Percentiles rank a stretch among this genome's conserved stretches.
Conservation (phyloP, 1,140 invertebrate species). For the Oryctes rhinoceros region DNA sequence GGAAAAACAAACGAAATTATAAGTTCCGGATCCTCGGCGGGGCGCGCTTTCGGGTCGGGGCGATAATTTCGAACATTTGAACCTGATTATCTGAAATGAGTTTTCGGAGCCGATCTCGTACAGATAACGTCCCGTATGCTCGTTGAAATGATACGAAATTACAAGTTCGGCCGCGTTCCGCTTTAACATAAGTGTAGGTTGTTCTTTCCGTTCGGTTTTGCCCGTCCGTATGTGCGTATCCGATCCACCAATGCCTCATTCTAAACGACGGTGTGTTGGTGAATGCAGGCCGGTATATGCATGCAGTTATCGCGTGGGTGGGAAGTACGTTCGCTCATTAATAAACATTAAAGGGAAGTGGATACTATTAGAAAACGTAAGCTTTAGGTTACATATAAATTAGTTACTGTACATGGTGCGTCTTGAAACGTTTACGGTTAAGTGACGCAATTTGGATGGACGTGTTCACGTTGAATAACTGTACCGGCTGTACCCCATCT, state of each 20-base stretch:
- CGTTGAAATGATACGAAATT: slow-evolving; percentile 22
- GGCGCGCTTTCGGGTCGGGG: neutral
- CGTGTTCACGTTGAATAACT: slow-evolving; percentile 10
- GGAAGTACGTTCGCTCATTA: slow-evolving; percentile 32
- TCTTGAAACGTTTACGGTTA: slow-evolving; percentile 30
- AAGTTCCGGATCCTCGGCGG: slow-evolving; percentile 19
- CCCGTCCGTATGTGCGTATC: neutral
- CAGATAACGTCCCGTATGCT: slow-evolving; percentile 20
- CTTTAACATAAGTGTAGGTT: slow-evolving; percentile 16
- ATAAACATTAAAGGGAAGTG: slow-evolving; percentile 36
- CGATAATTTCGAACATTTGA: slow-evolving; percentile 31
- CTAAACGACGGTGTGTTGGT: neutral
- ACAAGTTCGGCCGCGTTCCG: slow-evolving; percentile 21
- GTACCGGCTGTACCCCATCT: neutral
- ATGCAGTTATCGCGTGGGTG: slow-evolving; percentile 25
- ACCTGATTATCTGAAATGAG: slow-evolving; percentile 32
- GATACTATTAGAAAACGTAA: slow-evolving; percentile 34
- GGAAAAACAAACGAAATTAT: slow-evolving; percentile 36
- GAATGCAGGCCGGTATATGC: neutral
- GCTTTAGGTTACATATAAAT: slow-evolving; percentile 30
- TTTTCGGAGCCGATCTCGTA: slow-evolving; percentile 19
- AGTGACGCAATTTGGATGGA: slow-evolving; percentile 24
- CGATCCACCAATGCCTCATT: neutral
- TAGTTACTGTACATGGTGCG: slow-evolving; percentile 27
- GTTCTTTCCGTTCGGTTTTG: neutral